A percentile compares a stretch with the other conserved stretches of the same genome.
Conservation (phyloP, 1,140 invertebrate genomes). For the Harlomillsia oculata region DNA sequence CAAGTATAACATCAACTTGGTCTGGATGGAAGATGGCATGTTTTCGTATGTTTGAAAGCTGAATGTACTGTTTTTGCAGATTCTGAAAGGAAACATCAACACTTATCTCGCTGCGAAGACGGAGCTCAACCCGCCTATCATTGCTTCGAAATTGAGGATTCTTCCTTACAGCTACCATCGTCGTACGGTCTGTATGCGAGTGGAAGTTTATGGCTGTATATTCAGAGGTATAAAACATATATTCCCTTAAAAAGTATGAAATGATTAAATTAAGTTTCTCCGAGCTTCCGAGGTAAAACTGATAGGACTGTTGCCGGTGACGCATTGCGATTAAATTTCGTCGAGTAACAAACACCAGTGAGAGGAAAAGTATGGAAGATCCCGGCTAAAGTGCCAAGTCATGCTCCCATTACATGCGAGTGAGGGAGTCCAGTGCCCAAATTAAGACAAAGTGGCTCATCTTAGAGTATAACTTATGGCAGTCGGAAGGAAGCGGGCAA, state of each 20-base stretch:
- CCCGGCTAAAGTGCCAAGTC: conserved; percentile 17
- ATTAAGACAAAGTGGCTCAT: conserved; percentile 29
- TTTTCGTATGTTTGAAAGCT: too few relatives aligned
- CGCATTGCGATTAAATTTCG: too few relatives aligned
- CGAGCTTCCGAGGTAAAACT: neutral
- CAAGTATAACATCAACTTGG: too few relatives aligned
- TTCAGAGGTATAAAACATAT: conserved; percentile 51
- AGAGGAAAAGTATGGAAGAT: neutral
- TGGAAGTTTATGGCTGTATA: conserved; percentile 64
- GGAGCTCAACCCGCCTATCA: conserved; percentile 56
- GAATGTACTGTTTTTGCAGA: conserved; percentile 40
- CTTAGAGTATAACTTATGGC: too few relatives aligned
- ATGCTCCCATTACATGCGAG: conserved; percentile 16
- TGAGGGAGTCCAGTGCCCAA: conserved; percentile 15
- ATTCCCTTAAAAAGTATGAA: too few relatives aligned
- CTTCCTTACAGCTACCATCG: conserved; percentile 61
- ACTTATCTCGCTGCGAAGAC: conserved; percentile 42
- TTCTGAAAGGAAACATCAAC: conserved; percentile 46
- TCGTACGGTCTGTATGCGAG: conserved; percentile 66
- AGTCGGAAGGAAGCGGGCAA: too few relatives aligned
- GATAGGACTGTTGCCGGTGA: too few relatives aligned
- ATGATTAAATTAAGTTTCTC: conserved; percentile 1
- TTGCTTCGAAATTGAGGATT: conserved; percentile 62
- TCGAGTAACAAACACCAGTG: neutral
- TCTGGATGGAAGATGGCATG: conserved; percentile 3